Evolutionary conservation across 37 sponge, comb jelly and placozoan genomes (phyloP).

Genomic region (Geodia barretti): DNA sequence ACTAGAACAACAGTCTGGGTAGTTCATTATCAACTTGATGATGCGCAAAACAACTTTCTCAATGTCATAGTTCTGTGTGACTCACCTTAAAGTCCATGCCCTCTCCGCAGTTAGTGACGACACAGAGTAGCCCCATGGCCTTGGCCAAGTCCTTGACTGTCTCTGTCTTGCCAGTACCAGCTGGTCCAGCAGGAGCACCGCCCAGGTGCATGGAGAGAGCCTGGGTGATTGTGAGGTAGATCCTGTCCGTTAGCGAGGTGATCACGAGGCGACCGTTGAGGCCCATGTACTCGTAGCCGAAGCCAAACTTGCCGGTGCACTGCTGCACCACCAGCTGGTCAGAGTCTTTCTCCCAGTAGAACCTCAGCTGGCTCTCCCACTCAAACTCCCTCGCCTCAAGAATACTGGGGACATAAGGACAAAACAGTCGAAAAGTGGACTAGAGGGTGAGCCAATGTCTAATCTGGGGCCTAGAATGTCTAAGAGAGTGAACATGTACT

Average conservation of each 20-base stretch:
- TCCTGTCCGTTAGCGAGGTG: conserved; percentile 96
- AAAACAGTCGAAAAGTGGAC: too few species aligned
- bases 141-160: conserved; percentile 98
- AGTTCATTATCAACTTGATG: too few species aligned
- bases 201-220: conserved; percentile 97
- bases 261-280: conserved; percentile 97
- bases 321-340: conserved; percentile 89
- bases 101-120: conserved; percentile 99
- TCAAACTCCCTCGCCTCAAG: conserved; percentile 99
- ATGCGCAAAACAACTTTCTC: too few species aligned
- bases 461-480: too few species aligned
- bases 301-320: conserved; percentile 96
- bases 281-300: conserved; percentile 99
- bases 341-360: conserved; percentile 96
- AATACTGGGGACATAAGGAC: conserved; percentile 84
- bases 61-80: not conserved
- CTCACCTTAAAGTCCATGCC: conserved; percentile 98
- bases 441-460: too few species aligned
- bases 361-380: conserved; percentile 99
- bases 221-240: conserved; percentile 96
- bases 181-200: conserved; percentile 99
- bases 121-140: conserved; percentile 97
- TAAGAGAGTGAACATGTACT: too few species aligned
- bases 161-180: conserved; percentile 99
- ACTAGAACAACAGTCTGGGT: too few species aligned